Evolutionary conservation across 2,113 vertebrate genomes (phyloP).

Genomic region (Natator depressus): DNA sequence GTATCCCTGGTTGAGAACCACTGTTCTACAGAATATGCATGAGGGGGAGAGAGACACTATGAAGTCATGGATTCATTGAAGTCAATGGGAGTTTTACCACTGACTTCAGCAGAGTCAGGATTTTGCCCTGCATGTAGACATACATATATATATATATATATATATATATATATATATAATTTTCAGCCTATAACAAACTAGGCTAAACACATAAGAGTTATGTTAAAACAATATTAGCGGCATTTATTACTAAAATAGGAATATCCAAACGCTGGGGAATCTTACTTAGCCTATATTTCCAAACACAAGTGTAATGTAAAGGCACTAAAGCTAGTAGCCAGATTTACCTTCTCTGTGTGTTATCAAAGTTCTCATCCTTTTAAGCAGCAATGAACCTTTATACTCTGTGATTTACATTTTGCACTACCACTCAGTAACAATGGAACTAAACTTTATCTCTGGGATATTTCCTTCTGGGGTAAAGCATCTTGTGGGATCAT

Average conservation of each 20-base stretch:
- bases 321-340: not conserved
- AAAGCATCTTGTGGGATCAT: not conserved
- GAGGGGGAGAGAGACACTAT: not conserved
- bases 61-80: slow-evolving; percentile 25
- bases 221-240: not conserved
- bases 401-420: not conserved
- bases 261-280: not conserved
- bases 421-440: not conserved
- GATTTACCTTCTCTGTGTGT: not conserved
- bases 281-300: not conserved
- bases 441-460: not conserved
- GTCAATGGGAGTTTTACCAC: not conserved
- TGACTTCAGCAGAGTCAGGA: not conserved
- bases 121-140: not conserved
- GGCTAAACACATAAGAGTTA: not conserved
- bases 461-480: not conserved
- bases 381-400: not conserved
- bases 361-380: not conserved
- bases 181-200: not conserved
- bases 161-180: not conserved
- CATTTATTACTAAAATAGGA: not conserved
- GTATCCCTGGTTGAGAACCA: no score
- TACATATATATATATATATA: not conserved
- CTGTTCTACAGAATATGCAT: not conserved
- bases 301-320: not conserved